Evolutionary conservation across 1,140 invertebrate species (phyloP).

Genomic region (Laupala kohalensis): DNA sequence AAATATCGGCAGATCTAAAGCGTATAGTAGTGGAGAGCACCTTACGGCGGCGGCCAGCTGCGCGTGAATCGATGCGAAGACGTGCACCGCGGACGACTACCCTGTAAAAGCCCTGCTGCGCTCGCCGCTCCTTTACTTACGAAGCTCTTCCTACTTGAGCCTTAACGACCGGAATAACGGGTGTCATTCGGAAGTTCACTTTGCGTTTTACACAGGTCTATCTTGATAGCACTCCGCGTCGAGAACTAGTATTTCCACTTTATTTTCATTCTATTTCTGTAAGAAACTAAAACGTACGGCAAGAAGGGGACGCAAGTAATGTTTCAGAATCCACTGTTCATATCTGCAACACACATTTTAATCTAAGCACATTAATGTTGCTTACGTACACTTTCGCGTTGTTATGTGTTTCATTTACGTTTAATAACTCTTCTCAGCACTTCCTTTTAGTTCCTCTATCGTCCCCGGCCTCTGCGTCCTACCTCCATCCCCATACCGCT

Average conservation of each 20-base stretch:
- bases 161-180: background rate
- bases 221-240: background rate
- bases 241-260: background rate
- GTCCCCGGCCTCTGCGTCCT: background rate
- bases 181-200: background rate
- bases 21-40: too few species aligned
- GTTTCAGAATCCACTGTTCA: background rate
- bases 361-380: constrained; percentile 3
- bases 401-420: constrained; percentile 6
- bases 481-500: background rate
- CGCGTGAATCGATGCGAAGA: background rate
- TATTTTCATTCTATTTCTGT: background rate
- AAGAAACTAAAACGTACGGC: background rate
- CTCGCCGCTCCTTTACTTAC: too few species aligned
- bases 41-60: background rate
- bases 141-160: too few species aligned
- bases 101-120: too few species aligned
- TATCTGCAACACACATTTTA: background rate
- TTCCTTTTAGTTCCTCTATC: background rate
- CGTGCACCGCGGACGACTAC: too few species aligned
- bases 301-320: background rate
- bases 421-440: constrained; percentile 7
- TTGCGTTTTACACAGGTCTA: background rate
- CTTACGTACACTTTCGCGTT: background rate
- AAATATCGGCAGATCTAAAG: too few species aligned